Evolutionary conservation across 2,888 invertebrate genomes (phyloP).

Genomic region (Panzeria rudis): DNA sequence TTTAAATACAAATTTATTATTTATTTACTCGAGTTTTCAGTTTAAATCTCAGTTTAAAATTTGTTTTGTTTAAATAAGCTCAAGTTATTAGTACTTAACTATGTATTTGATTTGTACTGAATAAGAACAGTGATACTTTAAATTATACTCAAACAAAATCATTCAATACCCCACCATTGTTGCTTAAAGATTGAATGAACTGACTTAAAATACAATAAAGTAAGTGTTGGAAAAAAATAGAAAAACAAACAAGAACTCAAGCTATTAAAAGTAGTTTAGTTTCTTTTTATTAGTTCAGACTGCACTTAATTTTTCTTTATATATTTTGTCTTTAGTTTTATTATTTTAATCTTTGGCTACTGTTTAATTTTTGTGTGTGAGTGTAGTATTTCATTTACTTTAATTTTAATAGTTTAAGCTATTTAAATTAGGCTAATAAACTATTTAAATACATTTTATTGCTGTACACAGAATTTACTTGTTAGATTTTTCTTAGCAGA

Average conservation of each 20-base stretch:
- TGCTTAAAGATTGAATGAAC: neutral
- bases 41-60: neutral
- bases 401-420: neutral
- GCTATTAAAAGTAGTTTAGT: constrained; percentile 44
- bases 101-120: constrained; percentile 42
- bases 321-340: constrained; percentile 1
- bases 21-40: neutral
- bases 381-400: constrained; percentile 5
- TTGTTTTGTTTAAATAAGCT: constrained; percentile 42
- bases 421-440: constrained; percentile 16
- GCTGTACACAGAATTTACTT: neutral
- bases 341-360: constrained; percentile 45
- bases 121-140: neutral
- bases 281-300: neutral
- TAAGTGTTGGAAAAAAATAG: neutral
- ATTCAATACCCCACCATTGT: neutral
- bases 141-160: neutral
- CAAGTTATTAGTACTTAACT: constrained; percentile 59
- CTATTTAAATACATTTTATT: constrained; percentile 15
- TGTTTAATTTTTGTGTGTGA: constrained; percentile 17
- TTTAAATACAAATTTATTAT: constrained; percentile 22
- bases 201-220: neutral
- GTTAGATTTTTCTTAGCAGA: neutral
- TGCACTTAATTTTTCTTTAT: neutral
- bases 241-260: neutral